phyloP scores from a whole-genome alignment of 2,797 vertebrate genomes.

The Alcedo atthis region DNA sequence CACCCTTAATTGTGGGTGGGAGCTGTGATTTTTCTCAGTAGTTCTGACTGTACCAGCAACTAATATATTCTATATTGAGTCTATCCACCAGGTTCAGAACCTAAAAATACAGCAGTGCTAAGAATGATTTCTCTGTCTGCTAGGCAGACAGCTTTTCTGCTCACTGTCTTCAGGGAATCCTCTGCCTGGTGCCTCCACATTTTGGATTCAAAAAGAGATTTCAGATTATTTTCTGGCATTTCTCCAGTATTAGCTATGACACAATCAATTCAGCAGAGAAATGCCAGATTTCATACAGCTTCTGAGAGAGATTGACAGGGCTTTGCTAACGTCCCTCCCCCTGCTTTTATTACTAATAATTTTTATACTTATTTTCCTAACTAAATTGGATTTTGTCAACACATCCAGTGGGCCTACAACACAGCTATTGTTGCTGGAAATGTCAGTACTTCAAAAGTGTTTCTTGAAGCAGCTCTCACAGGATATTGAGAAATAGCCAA shows the following conservation, averaged over 20 bases:
- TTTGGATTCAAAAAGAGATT: conserved; percentile 8
- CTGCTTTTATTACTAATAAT: background rate
- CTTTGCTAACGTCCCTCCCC: background rate
- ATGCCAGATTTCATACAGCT: background rate
- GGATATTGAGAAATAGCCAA: conserved; percentile 24
- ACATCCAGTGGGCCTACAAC: background rate
- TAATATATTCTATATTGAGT: background rate
- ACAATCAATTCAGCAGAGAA: background rate
- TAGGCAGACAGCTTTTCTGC: background rate
- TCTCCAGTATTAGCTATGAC: background rate
- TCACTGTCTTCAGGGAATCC: conserved; percentile 1
- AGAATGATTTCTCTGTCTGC: background rate
- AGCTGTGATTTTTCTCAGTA: background rate
- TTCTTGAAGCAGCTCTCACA: background rate
- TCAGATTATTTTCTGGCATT: conserved; percentile 19
- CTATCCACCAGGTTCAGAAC: background rate
- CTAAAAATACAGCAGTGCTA: background rate
- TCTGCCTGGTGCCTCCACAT: background rate
- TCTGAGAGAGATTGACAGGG: background rate
- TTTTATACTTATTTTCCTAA: background rate
- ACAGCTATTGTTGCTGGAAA: conserved; percentile 38
- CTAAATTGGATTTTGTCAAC: conserved; percentile 20
- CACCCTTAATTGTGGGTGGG: background rate
- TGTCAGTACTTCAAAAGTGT: conserved; percentile 30
- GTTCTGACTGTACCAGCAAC: background rate